Evolutionary conservation across 2,888 invertebrate genomes (phyloP).

Genomic region (Panzeria rudis): DNA sequence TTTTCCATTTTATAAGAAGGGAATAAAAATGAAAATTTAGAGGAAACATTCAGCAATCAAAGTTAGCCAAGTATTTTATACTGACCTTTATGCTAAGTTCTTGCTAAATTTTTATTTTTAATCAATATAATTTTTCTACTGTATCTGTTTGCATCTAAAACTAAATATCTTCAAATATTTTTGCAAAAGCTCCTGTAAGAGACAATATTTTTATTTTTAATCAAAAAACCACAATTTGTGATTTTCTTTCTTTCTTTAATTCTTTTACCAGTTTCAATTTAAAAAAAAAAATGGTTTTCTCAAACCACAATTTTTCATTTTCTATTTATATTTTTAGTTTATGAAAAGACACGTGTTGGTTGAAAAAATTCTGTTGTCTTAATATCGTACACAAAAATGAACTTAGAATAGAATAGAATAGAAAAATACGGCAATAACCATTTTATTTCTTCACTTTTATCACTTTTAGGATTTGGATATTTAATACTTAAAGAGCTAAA

Average conservation of each 20-base stretch:
- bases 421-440: background rate
- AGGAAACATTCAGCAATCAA: too few relatives aligned
- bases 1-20: too few relatives aligned
- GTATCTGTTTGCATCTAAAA: too few relatives aligned
- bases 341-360: background rate
- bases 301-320: conserved; percentile 5
- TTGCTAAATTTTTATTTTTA: too few relatives aligned
- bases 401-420: background rate
- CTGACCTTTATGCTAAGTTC: too few relatives aligned
- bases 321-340: background rate
- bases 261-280: background rate
- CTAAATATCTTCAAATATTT: background rate
- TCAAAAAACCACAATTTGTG: background rate
- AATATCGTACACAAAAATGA: background rate
- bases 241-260: background rate
- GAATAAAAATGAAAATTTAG: too few relatives aligned
- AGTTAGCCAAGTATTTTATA: too few relatives aligned
- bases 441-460: too few relatives aligned
- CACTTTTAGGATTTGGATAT: too few relatives aligned
- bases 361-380: background rate
- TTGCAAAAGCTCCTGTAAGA: background rate
- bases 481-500: too few relatives aligned
- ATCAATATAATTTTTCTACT: too few relatives aligned
- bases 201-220: background rate
- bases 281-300: background rate